Evolutionary conservation across 2,113 vertebrate genomes (phyloP).

Genomic region (Talpa occidentalis): DNA sequence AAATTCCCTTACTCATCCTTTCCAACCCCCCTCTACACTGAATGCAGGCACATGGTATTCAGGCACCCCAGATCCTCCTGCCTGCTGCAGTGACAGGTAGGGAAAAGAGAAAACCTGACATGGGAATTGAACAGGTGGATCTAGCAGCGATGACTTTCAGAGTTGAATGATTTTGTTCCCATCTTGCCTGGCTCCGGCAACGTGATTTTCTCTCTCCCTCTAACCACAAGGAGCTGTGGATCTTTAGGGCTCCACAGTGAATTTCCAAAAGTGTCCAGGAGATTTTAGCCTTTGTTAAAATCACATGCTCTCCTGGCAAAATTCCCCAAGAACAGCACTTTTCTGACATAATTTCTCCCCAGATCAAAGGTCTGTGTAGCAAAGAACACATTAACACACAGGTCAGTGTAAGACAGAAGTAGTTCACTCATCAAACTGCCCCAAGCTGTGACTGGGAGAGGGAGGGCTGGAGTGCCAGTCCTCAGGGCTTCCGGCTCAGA

Average conservation of each 20-base stretch:
- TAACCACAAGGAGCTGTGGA: neutral
- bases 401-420: slow-evolving; percentile 63
- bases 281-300: slow-evolving; percentile 45
- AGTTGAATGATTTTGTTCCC: slow-evolving; percentile 4
- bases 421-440: slow-evolving; percentile 40
- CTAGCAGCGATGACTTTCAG: slow-evolving; percentile 33
- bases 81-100: slow-evolving; percentile 16
- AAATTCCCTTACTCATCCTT: slow-evolving; percentile 38
- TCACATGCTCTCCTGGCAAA: slow-evolving; percentile 42
- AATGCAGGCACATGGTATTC: neutral
- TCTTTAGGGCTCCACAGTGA: neutral
- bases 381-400: slow-evolving; percentile 47
- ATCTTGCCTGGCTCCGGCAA: neutral
- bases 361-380: slow-evolving; percentile 54
- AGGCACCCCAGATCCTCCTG: neutral
- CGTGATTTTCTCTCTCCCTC: neutral
- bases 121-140: neutral
- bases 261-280: slow-evolving; percentile 7
- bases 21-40: neutral
- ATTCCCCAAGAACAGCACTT: slow-evolving; percentile 23
- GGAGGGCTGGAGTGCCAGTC: neutral
- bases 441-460: neutral
- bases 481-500: neutral
- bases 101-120: slow-evolving; percentile 42
- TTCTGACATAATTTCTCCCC: slow-evolving; percentile 42